phyloP scores from a whole-genome alignment of 2,113 vertebrate species.

The Hucho hucho region DNA sequence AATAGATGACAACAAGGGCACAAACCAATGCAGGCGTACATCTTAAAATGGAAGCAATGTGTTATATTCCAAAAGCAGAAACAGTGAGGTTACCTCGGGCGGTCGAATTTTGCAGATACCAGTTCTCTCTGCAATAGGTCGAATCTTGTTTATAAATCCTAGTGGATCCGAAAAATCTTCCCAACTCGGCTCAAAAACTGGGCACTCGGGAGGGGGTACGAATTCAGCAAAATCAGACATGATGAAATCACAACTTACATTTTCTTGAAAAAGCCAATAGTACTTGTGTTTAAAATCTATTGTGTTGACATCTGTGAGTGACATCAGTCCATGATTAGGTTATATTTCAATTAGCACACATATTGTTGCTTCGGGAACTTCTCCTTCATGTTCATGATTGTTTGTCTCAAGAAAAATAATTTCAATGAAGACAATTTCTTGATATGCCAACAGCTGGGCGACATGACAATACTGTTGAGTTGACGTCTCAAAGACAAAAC shows the following conservation, averaged over 20 bases:
- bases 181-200: constrained; percentile 94
- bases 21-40: background rate
- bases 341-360: constrained; percentile 8
- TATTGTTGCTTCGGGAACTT: constrained; percentile 37
- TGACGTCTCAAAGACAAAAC: constrained; percentile 16
- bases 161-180: constrained; percentile 94
- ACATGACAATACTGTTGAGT: constrained; percentile 1
- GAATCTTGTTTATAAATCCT: constrained; percentile 90
- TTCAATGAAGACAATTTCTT: constrained; percentile 12
- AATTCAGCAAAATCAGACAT: constrained; percentile 80
- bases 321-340: constrained; percentile 35
- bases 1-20: background rate
- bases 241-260: constrained; percentile 18
- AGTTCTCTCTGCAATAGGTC: constrained; percentile 89
- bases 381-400: constrained; percentile 36
- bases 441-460: background rate
- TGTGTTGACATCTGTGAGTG: background rate
- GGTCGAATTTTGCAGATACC: constrained; percentile 96
- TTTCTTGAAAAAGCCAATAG: constrained; percentile 27
- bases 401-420: background rate
- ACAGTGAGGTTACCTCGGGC: constrained; percentile 80
- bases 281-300: background rate
- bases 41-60: background rate
- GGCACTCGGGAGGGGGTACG: constrained; percentile 90
- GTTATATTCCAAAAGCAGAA: background rate